Evolutionary conservation across 2,113 vertebrate genomes (phyloP).

Genomic region (Dolichallabes microphthalmus): DNA sequence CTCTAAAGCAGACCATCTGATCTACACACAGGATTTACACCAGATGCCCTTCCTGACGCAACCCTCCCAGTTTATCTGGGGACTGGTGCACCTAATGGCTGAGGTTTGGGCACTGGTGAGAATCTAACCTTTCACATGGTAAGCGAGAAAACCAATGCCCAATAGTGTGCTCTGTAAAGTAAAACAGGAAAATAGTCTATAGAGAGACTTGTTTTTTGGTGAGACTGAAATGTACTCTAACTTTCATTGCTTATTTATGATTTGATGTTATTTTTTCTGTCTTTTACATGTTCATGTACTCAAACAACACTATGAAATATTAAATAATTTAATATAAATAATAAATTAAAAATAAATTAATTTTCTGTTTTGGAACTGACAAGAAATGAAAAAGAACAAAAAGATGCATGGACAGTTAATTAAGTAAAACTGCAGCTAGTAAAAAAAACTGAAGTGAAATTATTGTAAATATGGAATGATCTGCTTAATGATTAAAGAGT

Average conservation of each 20-base stretch:
- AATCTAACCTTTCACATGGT: no score
- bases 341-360: no score
- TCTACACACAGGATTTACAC: no score
- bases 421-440: not conserved
- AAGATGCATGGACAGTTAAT: not conserved
- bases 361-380: not conserved
- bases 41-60: no score
- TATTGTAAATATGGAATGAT: not conserved
- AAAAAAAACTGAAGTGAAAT: not conserved
- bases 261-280: not conserved
- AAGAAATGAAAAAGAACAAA: not conserved
- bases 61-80: no score
- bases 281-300: not conserved
- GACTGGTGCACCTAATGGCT: no score
- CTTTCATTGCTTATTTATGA: not conserved
- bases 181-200: not conserved
- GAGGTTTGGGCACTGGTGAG: no score
- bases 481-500: not conserved
- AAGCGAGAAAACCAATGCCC: no score
- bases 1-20: no score
- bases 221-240: slow-evolving; percentile 14
- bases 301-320: not conserved
- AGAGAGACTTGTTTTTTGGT: not conserved
- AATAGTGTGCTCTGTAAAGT: not conserved
- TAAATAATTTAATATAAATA: not conserved